Percentiles rank a stretch among this genome's conserved stretches.
These are phyloP conservation scores for Lathronympha strigana DNA, from an alignment of 2,888 invertebrate genomes.

Conservation along the genomic window DNA sequence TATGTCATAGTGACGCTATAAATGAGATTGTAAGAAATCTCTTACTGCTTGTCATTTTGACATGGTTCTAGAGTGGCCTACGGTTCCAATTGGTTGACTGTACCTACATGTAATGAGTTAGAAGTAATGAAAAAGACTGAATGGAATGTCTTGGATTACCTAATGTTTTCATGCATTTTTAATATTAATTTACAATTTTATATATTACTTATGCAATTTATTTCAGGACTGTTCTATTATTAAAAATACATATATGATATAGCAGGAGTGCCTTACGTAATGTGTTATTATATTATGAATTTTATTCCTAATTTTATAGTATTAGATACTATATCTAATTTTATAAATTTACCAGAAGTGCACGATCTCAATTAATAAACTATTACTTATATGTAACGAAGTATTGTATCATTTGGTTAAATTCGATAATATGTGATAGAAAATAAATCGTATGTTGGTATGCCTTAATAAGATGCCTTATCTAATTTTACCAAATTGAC, in stretches of 20 bases:
- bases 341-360: conserved; percentile 53
- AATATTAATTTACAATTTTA: conserved; percentile 40
- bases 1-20: too few species aligned
- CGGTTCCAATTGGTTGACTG: too few species aligned
- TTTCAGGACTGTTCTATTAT: conserved; percentile 27
- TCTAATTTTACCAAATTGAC: background rate
- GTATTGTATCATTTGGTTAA: conserved; percentile 26
- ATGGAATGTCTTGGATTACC: conserved; percentile 47
- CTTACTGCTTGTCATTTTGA: too few species aligned
- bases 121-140: conserved; percentile 70
- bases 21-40: too few species aligned
- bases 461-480: conserved; percentile 34
- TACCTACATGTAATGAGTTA: conserved; percentile 46
- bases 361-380: conserved; percentile 52
- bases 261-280: conserved; percentile 34
- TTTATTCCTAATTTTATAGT: conserved; percentile 28
- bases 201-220: conserved; percentile 46
- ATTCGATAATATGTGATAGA: conserved; percentile 33
- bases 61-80: too few species aligned
- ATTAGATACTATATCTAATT: conserved; percentile 26
- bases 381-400: conserved; percentile 15
- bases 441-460: conserved; percentile 14
- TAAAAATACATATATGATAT: conserved; percentile 14
- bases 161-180: conserved; percentile 44
- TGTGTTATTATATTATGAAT: conserved; percentile 24